Evolutionary conservation across 1,140 invertebrate species (phyloP).

Genomic region (Amyelois transitella): DNA sequence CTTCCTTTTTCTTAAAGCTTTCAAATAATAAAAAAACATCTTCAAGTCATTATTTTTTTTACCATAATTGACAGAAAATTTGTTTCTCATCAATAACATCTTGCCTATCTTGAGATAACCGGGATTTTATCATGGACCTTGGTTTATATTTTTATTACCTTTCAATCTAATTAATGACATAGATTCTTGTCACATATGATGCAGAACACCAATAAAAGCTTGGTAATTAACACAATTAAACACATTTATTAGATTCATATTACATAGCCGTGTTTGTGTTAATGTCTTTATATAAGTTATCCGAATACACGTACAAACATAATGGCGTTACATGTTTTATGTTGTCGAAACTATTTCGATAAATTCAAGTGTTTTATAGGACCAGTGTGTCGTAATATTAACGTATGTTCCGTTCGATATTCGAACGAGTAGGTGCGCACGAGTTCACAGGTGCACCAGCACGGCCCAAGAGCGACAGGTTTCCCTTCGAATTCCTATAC

Average conservation of each 20-base stretch:
- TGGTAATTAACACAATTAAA: not conserved
- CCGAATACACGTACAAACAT: not conserved
- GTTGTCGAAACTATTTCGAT: constrained; percentile 5
- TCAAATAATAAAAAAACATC: too few species aligned
- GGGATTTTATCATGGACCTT: too few species aligned
- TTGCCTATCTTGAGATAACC: too few species aligned
- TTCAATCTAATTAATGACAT: too few species aligned
- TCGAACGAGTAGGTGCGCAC: not conserved
- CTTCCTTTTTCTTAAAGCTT: too few species aligned
- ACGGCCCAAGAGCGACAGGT: not conserved
- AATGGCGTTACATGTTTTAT: not conserved
- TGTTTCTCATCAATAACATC: too few species aligned
- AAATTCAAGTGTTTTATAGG: constrained; percentile 15
- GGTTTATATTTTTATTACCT: too few species aligned
- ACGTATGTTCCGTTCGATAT: not conserved
- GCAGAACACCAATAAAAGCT: not conserved
- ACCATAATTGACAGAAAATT: too few species aligned
- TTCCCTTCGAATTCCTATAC: not conserved
- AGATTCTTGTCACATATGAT: not conserved
- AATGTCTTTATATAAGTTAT: not conserved
- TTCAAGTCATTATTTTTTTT: too few species aligned
- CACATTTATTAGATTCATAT: not conserved
- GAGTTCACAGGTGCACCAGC: not conserved
- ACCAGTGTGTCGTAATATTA: constrained; percentile 14
- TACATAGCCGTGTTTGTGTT: not conserved